A percentile compares a stretch with the other conserved stretches of the same genome.
Evolutionary conservation across 23 tunicate species (phyloP).

Genomic region (Clavelina lepadiformis): DNA sequence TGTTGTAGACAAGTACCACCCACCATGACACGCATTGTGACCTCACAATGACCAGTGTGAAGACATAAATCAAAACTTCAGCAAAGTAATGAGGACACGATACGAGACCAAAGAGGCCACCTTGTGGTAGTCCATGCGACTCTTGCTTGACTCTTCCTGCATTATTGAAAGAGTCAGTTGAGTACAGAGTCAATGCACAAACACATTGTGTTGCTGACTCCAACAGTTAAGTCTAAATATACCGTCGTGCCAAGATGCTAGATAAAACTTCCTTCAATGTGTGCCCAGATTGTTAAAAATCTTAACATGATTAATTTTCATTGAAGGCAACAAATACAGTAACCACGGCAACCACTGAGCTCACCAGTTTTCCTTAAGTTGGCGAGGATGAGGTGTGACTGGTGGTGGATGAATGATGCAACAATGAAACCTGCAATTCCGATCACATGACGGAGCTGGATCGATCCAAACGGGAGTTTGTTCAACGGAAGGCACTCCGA

Average conservation of each 20-base stretch:
- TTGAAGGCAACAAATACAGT: too few species aligned
- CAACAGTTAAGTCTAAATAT: too few species aligned
- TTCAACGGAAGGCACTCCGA: constrained; percentile 37
- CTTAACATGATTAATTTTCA: too few species aligned
- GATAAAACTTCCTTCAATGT: too few species aligned
- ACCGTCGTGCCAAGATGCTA: too few species aligned
- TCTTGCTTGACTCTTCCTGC: constrained; percentile 28
- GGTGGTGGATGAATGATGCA: constrained; percentile 31
- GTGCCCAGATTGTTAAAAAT: too few species aligned
- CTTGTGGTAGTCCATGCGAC: constrained; percentile 42
- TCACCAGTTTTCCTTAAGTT: constrained; percentile 40
- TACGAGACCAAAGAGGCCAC: constrained; percentile 32
- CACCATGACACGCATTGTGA: constrained; percentile 36
- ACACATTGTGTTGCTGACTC: too few species aligned
- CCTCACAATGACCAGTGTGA: constrained; percentile 8
- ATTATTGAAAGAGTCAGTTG: too few species aligned
- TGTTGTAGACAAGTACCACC: constrained; percentile 33
- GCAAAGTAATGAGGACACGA: constrained; percentile 77
- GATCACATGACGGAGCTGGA: constrained; percentile 20
- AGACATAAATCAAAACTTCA: constrained; percentile 43
- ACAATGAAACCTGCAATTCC: constrained; percentile 26
- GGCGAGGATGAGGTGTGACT: constrained; percentile 45
- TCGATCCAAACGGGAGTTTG: constrained; percentile 28
- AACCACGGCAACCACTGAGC: not conserved
- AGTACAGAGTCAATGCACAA: too few species aligned